Base-by-base conservation (phyloP, 2,888 invertebrate species). In the Rhorus exstirpatorius region DNA sequence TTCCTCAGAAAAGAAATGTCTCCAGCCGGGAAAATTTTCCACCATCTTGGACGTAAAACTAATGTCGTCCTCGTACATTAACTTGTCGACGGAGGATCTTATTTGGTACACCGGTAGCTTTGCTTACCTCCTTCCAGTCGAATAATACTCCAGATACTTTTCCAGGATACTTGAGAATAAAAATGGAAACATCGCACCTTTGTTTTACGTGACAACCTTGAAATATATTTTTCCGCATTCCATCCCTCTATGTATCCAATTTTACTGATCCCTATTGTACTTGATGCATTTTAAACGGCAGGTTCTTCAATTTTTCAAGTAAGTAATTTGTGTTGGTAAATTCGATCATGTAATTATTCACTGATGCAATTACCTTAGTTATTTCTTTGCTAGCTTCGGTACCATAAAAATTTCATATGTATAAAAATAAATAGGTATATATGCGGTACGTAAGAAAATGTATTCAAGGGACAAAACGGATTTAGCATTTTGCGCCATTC, bases 391-490 rank as follows among this genome's bases (percentile, higher is more conserved):
- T 19, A 14, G 51, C 51, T 24, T 12, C 10, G 35, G 31, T 8
- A 38, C 3, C 67, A 17, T 51, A 14, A 67, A 67, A 38, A 67
- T 35, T 51, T n/a, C 51, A 67, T 51, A 26, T 12, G 14, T 38
- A 51, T 21, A 67, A n/a, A n/a, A n/a, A n/a, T n/a, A n/a, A n/a
- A n/a, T n/a, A n/a, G n/a, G n/a, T n/a, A n/a, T 19, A 51, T 41
- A 12, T 19, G 21, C 21, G 21, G 17, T 38, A 46, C 14, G 53
- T 67, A 60, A 67, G 10, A 46, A 70, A 61, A 78, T 71, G 85
- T 82, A 84, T 84, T 84, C 84, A 79, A 70, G 76, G 75, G 68
- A 49, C 79, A 70, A 74, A 68, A 78, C 60, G 49, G 35, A 60
- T 51, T 46, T 35, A 44, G 61, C 51, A 72, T 55, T 72, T 84